Base-by-base conservation (phyloP, 64 coral and sea anemone genomes). In the Montipora efflorescens region DNA sequence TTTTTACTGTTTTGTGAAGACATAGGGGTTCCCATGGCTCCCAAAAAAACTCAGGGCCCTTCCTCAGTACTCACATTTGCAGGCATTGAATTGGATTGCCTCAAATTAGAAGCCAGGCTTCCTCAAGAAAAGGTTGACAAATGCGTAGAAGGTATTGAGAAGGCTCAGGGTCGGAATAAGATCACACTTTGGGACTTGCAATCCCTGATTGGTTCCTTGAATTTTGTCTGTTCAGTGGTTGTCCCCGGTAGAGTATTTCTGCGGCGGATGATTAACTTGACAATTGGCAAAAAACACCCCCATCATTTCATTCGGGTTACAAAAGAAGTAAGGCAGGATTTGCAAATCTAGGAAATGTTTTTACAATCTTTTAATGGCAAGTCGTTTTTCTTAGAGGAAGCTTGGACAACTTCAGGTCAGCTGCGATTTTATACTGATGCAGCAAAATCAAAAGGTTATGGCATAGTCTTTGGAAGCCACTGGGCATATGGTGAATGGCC, bases 321-420 rank as follows among this genome's bases (percentile, higher is more conserved):
- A 13, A 55, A 12, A 4, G 50, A 59, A 8, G 47, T 23, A 1
- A 79, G 28, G 51, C 78, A 59, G 19, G 76, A 79, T 43, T 28
- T 90, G 5, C 19, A 47, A 62, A 28, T 70, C 15, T 90, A 76
- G 75, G 20, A 68, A 15, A n/a, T 18, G 18, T 90, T 79, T 90
- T 90, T 90, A 9, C 7, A 4, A 3, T 13, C 5, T 16, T 90
- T 58, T 79, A 90, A 90, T 45, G 75, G 50, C 4, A 77, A 52
- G 53, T 79, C 88, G 44, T 36, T 90, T 51, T 90, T 90, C 77
- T 52, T 79, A 79, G 76, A 69, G 14, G 85, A 74, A 19, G 85
- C 44, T 16, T 88, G 85, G 85, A 16, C 68, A 48, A 18, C 46
- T 14, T 88, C 71, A n/a, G 25, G 22, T 2, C 8, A n/a, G 14